These are phyloP conservation scores for Pterophyllum scalare DNA, from an alignment of 2,113 vertebrate genomes.

Conservation along the genomic window DNA sequence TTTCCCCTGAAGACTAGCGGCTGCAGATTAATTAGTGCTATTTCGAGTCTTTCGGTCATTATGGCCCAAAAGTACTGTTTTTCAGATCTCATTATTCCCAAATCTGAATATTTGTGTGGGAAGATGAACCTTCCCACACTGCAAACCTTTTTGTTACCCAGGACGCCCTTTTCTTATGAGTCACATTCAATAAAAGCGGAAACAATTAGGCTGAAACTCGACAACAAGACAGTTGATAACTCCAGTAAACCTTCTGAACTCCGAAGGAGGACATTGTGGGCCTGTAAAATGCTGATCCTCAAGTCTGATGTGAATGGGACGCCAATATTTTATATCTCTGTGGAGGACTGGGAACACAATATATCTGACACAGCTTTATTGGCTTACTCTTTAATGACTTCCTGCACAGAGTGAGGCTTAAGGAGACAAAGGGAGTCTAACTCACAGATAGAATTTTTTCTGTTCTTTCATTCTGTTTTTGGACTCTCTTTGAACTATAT, in stretches of 20 bases:
- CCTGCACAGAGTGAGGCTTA: slow-evolving; percentile 57
- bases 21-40: neutral
- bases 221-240: slow-evolving; percentile 53
- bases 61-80: neutral
- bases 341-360: slow-evolving; percentile 64
- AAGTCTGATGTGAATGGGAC: slow-evolving; percentile 63
- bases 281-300: slow-evolving; percentile 65
- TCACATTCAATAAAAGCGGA: slow-evolving; percentile 56
- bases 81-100: neutral
- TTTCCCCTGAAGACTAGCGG: accelerated
- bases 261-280: slow-evolving; percentile 56
- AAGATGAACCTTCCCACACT: slow-evolving; percentile 13
- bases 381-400: slow-evolving; percentile 77
- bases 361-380: slow-evolving; percentile 79
- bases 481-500: slow-evolving; percentile 45
- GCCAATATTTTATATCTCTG: slow-evolving; percentile 62
- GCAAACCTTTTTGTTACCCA: slow-evolving; percentile 20
- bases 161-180: slow-evolving; percentile 10
- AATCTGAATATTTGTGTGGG: neutral
- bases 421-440: slow-evolving; percentile 52
- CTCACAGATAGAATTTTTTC: slow-evolving; percentile 18
- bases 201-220: slow-evolving; percentile 56
- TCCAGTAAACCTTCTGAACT: slow-evolving; percentile 69
- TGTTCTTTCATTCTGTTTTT: slow-evolving; percentile 17
- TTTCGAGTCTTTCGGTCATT: neutral